A percentile compares a stretch with the other conserved stretches of the same genome.
Conservation (phyloP, 2,113 vertebrate genomes). For the Grus americana region DNA sequence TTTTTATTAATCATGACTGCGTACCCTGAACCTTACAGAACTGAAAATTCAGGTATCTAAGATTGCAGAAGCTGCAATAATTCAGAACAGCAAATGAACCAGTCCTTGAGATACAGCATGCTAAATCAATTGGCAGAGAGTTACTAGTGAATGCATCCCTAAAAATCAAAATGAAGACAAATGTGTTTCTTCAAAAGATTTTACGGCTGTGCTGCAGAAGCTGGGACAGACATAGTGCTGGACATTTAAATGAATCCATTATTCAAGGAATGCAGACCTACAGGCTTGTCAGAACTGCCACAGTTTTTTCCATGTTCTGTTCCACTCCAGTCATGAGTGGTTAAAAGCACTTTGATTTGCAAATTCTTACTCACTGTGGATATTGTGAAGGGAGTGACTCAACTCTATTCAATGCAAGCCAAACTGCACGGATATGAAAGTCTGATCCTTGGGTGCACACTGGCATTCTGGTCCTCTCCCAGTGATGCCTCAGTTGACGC, state of each 20-base stretch:
- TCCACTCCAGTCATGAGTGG: not conserved
- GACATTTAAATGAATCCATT: not conserved
- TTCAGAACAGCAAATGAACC: not conserved
- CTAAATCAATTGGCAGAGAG: not conserved
- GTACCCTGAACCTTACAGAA: not conserved
- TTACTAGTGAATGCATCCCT: not conserved
- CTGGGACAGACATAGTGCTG: not conserved
- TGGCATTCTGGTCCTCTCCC: not conserved
- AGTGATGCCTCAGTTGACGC: not conserved
- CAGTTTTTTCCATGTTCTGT: not conserved
- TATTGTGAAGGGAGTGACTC: not conserved
- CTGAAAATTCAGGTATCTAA: not conserved
- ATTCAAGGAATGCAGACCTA: not conserved
- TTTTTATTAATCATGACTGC: not conserved
- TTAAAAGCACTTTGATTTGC: not conserved
- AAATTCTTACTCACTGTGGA: not conserved
- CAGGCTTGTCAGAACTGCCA: not conserved
- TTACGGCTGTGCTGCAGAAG: not conserved
- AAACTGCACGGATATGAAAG: not conserved
- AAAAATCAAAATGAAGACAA: not conserved
- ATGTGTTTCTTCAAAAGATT: not conserved
- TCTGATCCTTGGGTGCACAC: not conserved
- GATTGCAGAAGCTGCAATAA: not conserved
- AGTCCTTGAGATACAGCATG: not conserved
- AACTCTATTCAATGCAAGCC: not conserved